Base-by-base conservation (phyloP, 2,888 invertebrate genomes). In the Girardia tigrina region DNA sequence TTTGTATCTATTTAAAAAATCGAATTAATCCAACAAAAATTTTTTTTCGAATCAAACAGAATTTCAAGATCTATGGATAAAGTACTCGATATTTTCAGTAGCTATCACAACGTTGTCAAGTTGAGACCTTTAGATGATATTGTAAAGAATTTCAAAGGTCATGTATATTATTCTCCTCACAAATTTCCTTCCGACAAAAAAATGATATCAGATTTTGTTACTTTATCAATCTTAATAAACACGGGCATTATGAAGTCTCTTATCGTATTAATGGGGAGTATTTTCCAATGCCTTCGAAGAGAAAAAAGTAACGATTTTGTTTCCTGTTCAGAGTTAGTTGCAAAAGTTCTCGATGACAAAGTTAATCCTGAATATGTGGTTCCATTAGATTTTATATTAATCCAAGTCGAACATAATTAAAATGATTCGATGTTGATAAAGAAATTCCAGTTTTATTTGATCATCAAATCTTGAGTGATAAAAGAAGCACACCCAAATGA, bases 151-250 rank as follows among this genome's bases (percentile, higher is more conserved):
- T 56, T 56, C 56, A 4, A 56, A 12, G 56, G 56, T 20, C n/a
- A 56, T 56, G 56, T 56, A 20, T 56, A 56, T 56, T 56, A 56
- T 56, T 56, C 56, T 56, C n/a, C 56, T 8, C 56, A 56, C n/a
- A 56, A 6, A 8, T 56, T 56, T 23, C 4, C 8, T 2, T 20
- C 4, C 4, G 23, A n/a, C 23, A 23, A 56, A 4, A 23, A 56
- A 56, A 4, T 56, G 4, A 6, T 56, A 16, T 2, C n/a, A 56
- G n/a, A 56, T 12, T 16, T 56, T 56, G n/a, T 56, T 4, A n/a
- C n/a, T n/a, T n/a, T n/a, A n/a, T n/a, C n/a, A n/a, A n/a, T n/a
- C n/a, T n/a, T n/a, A n/a, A n/a, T n/a, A n/a, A n/a, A n/a, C n/a
- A n/a, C n/a, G n/a, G n/a, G n/a, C n/a, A n/a, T n/a, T n/a, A n/a